These are phyloP conservation scores for Rhimphoctona megacephalus DNA, from an alignment of 2,888 invertebrate species.

Conservation along the genomic window DNA sequence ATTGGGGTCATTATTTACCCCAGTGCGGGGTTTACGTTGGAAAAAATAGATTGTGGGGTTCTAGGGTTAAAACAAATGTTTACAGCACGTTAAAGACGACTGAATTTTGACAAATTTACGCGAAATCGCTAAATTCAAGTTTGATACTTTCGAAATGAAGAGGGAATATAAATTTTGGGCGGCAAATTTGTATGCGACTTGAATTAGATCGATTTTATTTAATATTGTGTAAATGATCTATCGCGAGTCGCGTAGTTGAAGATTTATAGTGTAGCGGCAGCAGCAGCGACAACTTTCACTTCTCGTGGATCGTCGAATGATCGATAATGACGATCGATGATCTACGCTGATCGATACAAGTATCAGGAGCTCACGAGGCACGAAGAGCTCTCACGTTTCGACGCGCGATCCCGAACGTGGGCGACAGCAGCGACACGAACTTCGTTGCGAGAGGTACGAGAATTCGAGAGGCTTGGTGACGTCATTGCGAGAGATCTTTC, in stretches of 20 bases:
- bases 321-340: conserved; percentile 83
- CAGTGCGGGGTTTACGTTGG: too few species aligned
- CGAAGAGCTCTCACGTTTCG: conserved; percentile 73
- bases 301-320: conserved; percentile 73
- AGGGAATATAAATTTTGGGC: not conserved
- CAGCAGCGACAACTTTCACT: conserved; percentile 13
- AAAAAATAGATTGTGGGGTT: too few species aligned
- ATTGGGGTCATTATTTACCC: too few species aligned
- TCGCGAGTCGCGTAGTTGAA: not conserved
- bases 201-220: not conserved
- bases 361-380: conserved; percentile 78
- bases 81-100: not conserved
- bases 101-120: not conserved
- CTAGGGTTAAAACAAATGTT: not conserved
- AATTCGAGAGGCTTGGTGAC: conserved; percentile 30
- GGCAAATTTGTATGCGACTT: not conserved
- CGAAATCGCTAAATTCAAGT: too few species aligned
- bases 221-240: conserved; percentile 3
- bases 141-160: not conserved
- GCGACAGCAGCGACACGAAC: conserved; percentile 36
- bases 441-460: conserved; percentile 18
- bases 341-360: conserved; percentile 82
- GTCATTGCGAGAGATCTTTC: conserved; percentile 20
- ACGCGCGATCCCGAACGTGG: not conserved
- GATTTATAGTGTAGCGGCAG: not conserved